phyloP scores from a whole-genome alignment of 2,888 invertebrate genomes.

The Parascotia fuliginaria region DNA sequence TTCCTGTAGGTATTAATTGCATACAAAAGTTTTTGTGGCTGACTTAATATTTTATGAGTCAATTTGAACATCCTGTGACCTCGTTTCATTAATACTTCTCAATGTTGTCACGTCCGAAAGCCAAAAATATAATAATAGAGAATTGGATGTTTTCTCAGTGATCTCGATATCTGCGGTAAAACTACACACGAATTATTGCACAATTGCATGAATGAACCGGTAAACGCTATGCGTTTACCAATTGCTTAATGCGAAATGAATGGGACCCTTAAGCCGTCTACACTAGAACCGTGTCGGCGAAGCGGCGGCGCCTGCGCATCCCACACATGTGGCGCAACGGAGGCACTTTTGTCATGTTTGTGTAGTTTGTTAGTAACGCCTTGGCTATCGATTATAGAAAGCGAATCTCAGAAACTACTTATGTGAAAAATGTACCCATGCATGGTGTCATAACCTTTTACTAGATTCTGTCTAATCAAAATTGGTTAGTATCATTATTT shows the following conservation, averaged over 20 bases:
- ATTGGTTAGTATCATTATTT: conserved; percentile 47
- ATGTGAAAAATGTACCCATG: conserved; percentile 50
- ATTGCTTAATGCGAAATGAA: conserved; percentile 84
- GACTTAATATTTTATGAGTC: conserved; percentile 23
- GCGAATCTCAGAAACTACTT: conserved; percentile 61
- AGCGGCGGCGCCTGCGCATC: conserved; percentile 77
- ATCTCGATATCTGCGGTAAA: conserved; percentile 47
- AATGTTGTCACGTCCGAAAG: conserved; percentile 12
- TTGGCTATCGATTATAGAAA: conserved; percentile 73
- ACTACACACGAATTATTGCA: conserved; percentile 64
- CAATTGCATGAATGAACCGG: conserved; percentile 78
- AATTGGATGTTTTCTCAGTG: conserved; percentile 34
- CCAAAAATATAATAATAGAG: conserved; percentile 1
- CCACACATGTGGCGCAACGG: conserved; percentile 83
- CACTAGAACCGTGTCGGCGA: conserved; percentile 64
- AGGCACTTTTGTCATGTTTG: conserved; percentile 83
- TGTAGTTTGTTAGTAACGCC: conserved; percentile 71
- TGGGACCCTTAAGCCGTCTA: conserved; percentile 76
- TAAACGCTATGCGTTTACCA: conserved; percentile 77
- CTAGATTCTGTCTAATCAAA: conserved; percentile 37
- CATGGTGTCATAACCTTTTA: conserved; percentile 56
- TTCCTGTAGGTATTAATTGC: conserved; percentile 34
- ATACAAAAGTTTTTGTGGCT: conserved; percentile 18
- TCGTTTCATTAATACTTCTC: conserved; percentile 27
- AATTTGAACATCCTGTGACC: conserved; percentile 43